Percentiles rank a stretch among this genome's conserved stretches.
These are phyloP conservation scores for Montifringilla adamsi DNA, from an alignment of 2,113 vertebrate species.

Conservation along the genomic window DNA sequence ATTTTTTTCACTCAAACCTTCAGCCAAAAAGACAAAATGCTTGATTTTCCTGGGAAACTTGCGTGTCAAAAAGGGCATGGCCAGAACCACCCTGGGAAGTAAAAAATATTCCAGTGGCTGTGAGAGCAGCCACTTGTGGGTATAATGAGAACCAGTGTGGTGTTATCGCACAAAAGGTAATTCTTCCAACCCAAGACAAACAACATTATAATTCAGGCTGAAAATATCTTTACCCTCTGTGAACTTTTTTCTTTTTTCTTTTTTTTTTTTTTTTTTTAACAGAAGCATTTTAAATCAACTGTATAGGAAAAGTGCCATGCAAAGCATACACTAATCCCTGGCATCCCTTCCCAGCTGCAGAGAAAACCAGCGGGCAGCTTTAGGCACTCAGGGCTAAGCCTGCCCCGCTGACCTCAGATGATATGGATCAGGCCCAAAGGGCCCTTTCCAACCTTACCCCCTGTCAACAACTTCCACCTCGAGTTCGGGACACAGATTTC, in stretches of 20 bases:
- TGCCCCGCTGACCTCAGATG: not conserved
- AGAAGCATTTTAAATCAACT: not conserved
- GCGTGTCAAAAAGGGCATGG: not conserved
- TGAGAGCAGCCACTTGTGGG: not conserved
- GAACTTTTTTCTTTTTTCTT: not conserved
- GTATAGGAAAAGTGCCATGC: not conserved
- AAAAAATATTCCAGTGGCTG: not conserved
- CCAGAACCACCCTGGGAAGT: not conserved
- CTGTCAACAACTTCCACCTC: conserved; percentile 18
- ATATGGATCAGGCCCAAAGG: conserved; percentile 5
- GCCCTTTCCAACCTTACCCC: not conserved
- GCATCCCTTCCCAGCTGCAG: not conserved
- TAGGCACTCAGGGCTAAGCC: not conserved
- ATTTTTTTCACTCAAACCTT: not conserved
- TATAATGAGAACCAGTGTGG: not conserved
- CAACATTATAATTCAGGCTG: conserved; percentile 2
- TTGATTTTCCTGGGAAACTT: not conserved
- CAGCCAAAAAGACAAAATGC: not conserved
- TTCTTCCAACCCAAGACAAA: conserved; percentile 33
- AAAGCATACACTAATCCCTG: not conserved
- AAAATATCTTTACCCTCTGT: not conserved
- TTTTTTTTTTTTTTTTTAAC: not conserved
- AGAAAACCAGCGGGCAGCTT: not conserved
- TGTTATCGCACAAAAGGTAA: conserved; percentile 27
- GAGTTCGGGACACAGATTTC: not conserved